phyloP scores from a whole-genome alignment of 2,113 vertebrate species.

The Talpa occidentalis region DNA sequence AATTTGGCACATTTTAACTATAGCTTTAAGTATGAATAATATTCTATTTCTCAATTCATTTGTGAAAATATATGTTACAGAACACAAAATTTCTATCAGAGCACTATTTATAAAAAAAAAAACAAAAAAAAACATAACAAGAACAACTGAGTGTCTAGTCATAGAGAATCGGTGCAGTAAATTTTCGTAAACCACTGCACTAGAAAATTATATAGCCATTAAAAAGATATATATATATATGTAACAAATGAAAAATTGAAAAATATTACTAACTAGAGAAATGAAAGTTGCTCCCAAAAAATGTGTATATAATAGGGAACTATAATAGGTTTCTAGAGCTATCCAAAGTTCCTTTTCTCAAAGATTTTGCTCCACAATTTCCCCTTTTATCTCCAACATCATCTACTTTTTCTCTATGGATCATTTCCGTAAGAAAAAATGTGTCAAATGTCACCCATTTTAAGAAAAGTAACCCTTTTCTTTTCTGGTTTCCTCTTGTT shows the following conservation, averaged over 20 bases:
- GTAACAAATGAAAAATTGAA: no score
- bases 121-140: background rate
- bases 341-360: background rate
- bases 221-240: background rate
- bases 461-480: background rate
- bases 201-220: background rate
- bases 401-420: background rate
- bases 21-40: background rate
- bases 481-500: background rate
- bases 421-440: no score
- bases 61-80: background rate
- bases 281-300: background rate
- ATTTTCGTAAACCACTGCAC: background rate
- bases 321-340: no score
- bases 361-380: background rate
- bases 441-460: no score
- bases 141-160: background rate
- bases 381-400: background rate
- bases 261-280: background rate
- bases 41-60: background rate
- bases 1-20: background rate
- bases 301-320: background rate
- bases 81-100: background rate
- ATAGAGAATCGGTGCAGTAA: background rate
- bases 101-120: background rate